Conservation (phyloP, 2,888 invertebrate genomes). For the Megaustenia siamemsis region DNA sequence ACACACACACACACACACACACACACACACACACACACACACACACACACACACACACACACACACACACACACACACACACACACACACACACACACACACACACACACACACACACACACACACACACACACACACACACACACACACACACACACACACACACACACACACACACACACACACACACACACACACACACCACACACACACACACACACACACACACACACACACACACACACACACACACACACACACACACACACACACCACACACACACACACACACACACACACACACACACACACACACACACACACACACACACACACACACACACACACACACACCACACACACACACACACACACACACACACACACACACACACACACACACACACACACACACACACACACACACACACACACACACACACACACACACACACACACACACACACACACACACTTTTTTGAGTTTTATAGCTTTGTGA, state of each 20-base stretch:
- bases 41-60: too few relatives aligned
- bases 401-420: constrained; percentile 5
- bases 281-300: too few relatives aligned
- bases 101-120: too few relatives aligned
- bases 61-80: too few relatives aligned
- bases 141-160: neutral
- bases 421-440: neutral
- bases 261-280: too few relatives aligned
- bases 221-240: constrained; percentile 25
- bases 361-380: neutral
- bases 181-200: constrained; percentile 5
- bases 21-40: constrained; percentile 36
- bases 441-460: constrained; percentile 20
- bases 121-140: neutral
- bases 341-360: neutral
- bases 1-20: constrained; percentile 28
- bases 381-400: neutral
- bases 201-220: neutral
- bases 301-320: too few relatives aligned
- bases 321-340: too few relatives aligned
- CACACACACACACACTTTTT: constrained; percentile 13
- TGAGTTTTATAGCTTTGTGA: neutral
- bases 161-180: neutral
- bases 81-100: too few relatives aligned
- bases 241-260: constrained; percentile 37